Evolutionary conservation across 2,113 vertebrate genomes (phyloP).

Genomic region (Dendropsophus ebraccatus): DNA sequence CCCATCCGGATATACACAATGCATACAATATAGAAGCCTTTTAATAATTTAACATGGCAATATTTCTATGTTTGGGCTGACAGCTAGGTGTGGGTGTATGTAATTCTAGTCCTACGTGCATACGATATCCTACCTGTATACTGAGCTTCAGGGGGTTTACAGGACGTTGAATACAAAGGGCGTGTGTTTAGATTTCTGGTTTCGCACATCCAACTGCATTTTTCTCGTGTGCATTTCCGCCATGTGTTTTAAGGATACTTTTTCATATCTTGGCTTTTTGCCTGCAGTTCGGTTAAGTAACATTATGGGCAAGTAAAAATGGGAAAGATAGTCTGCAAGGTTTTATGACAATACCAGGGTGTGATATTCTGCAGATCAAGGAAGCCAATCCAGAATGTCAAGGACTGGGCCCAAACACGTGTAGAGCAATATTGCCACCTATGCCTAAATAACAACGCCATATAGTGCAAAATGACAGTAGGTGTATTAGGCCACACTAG

Average conservation of each 20-base stretch:
- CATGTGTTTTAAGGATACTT: background rate
- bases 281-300: background rate
- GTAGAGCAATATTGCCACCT: too few species aligned
- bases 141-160: constrained; percentile 17
- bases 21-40: background rate
- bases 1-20: background rate
- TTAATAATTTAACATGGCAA: background rate
- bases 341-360: background rate
- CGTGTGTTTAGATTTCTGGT: constrained; percentile 32
- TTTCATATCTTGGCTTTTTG: constrained; percentile 16
- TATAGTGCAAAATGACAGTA: too few species aligned
- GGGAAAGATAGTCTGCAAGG: background rate
- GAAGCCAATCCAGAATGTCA: background rate
- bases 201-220: constrained; percentile 44
- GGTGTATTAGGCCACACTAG: too few species aligned
- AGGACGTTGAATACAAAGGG: constrained; percentile 10
- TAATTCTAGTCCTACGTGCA: constrained; percentile 1
- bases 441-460: too few species aligned
- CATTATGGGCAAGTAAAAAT: background rate
- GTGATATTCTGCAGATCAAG: background rate
- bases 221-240: constrained; percentile 13
- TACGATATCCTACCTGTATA: constrained; percentile 22
- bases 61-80: background rate
- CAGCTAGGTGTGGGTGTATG: constrained; percentile 1
- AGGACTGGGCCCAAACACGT: too few species aligned